Percentiles rank a stretch among this genome's conserved stretches.
These are phyloP conservation scores for Lysandra bellargus DNA, from an alignment of 2,888 invertebrate species.

Conservation along the genomic window DNA sequence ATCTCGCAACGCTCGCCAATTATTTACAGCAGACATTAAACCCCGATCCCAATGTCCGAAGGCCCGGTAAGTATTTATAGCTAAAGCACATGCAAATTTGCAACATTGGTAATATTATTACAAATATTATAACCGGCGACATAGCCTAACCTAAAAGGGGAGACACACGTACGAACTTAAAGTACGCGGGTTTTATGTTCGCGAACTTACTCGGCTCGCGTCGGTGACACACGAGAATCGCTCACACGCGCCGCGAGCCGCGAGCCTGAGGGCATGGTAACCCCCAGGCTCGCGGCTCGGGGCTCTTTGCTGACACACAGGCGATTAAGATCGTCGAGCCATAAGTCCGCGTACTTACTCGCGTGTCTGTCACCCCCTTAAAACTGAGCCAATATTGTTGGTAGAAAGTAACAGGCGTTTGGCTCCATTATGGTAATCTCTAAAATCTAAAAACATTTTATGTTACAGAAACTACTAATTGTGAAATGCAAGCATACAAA, in stretches of 20 bases:
- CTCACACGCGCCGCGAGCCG: too few species aligned
- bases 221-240: too few species aligned
- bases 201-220: too few species aligned
- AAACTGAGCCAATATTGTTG: neutral
- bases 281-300: too few species aligned
- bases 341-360: too few species aligned
- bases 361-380: too few species aligned
- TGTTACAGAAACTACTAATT: neutral
- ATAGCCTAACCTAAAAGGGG: neutral
- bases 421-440: neutral
- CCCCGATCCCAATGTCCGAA: constrained; percentile 88
- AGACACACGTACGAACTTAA: too few species aligned
- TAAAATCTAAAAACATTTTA: neutral
- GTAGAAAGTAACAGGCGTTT: neutral
- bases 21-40: constrained; percentile 94
- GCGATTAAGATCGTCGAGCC: too few species aligned
- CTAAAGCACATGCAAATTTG: neutral
- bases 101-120: neutral
- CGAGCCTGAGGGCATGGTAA: too few species aligned
- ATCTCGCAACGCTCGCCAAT: constrained; percentile 88
- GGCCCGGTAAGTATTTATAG: constrained; percentile 85
- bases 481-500: neutral
- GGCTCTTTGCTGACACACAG: too few species aligned
- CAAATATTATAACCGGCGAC: neutral
- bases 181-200: too few species aligned